These are phyloP conservation scores for Trichoplusia ni DNA, from an alignment of 1,140 invertebrate species.

Conservation along the genomic window DNA sequence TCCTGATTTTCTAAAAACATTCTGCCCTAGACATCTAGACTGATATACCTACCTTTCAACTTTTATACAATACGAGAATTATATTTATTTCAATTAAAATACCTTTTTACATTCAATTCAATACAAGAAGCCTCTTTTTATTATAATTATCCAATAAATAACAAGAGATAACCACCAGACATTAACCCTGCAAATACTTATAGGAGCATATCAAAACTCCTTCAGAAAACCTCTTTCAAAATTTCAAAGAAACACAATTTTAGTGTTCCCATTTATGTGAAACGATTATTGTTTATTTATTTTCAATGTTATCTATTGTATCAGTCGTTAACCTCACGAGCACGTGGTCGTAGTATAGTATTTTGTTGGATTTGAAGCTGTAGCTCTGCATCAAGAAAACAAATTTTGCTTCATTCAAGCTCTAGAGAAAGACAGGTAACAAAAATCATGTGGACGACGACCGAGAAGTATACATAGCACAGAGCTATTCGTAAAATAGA, in stretches of 20 bases:
- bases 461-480: conserved; percentile 81
- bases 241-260: background rate
- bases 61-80: too few species aligned
- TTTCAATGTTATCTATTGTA: conserved; percentile 72
- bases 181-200: background rate
- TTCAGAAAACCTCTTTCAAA: too few species aligned
- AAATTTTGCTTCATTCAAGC: conserved; percentile 79
- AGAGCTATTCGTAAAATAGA: conserved; percentile 81
- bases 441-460: conserved; percentile 78
- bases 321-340: conserved; percentile 76
- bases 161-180: background rate
- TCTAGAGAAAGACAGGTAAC: conserved; percentile 81
- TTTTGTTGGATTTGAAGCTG: conserved; percentile 80
- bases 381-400: conserved; percentile 77
- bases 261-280: conserved; percentile 30
- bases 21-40: too few species aligned
- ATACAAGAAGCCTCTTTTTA: too few species aligned
- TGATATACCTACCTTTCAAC: too few species aligned
- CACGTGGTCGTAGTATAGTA: conserved; percentile 78
- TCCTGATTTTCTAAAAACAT: too few species aligned
- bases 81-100: too few species aligned
- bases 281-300: conserved; percentile 72
- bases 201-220: background rate
- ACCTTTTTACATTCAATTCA: too few species aligned
- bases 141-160: too few species aligned